Conservation (phyloP, 2,113 vertebrate species). For the Stegastes partitus region DNA sequence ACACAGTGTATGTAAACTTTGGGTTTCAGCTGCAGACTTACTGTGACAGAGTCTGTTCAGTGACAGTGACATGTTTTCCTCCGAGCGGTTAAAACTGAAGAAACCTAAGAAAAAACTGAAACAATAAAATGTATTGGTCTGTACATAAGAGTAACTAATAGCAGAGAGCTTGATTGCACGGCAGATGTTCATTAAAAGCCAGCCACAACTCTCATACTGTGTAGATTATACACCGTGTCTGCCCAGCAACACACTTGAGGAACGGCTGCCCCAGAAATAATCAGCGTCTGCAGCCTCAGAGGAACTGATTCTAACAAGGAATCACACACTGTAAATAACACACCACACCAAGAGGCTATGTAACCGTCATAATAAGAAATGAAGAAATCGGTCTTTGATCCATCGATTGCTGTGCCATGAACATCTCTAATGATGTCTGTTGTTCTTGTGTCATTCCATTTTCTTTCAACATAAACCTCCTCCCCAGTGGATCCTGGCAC, state of each 20-base stretch:
- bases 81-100: not conserved
- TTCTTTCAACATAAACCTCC: not conserved
- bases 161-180: not conserved
- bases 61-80: not conserved
- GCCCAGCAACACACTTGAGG: conserved; percentile 29
- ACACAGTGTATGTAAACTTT: too few relatives aligned
- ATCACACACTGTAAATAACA: conserved; percentile 52
- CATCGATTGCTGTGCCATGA: not conserved
- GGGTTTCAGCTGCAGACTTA: too few relatives aligned
- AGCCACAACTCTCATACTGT: conserved; percentile 7
- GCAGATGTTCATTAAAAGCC: conserved; percentile 15
- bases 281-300: conserved; percentile 34
- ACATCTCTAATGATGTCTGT: conserved; percentile 2
- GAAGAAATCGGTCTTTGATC: conserved; percentile 15
- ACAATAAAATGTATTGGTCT: not conserved
- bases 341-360: conserved; percentile 1
- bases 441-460: not conserved
- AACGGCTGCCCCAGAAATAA: conserved; percentile 39
- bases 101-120: conserved; percentile 15
- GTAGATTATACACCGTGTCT: not conserved
- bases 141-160: conserved; percentile 10
- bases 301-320: conserved; percentile 27
- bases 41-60: not conserved
- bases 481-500: not conserved
- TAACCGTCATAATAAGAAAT: conserved; percentile 5